These are phyloP conservation scores for Nesidiocoris tenuis DNA, from an alignment of 2,888 invertebrate genomes.

Conservation along the genomic window DNA sequence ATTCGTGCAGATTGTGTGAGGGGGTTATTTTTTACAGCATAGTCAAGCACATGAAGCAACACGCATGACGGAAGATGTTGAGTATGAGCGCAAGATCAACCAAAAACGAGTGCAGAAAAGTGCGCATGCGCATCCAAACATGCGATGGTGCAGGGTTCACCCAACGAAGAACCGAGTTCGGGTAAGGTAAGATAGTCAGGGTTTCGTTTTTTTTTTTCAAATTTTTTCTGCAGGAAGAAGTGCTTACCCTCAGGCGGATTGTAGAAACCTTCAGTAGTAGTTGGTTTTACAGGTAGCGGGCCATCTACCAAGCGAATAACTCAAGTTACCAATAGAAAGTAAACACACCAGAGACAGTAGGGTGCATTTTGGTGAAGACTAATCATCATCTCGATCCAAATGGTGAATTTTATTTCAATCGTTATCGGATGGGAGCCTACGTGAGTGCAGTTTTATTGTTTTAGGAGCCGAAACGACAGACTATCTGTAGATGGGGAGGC, in stretches of 20 bases:
- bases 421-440: too few relatives aligned
- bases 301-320: constrained; percentile 49
- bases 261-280: constrained; percentile 42
- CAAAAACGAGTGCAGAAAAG: neutral
- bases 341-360: constrained; percentile 45
- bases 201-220: constrained; percentile 4
- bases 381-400: too few relatives aligned
- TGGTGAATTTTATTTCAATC: too few relatives aligned
- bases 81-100: neutral
- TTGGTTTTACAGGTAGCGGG: constrained; percentile 41
- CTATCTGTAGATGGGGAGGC: too few relatives aligned
- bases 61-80: neutral
- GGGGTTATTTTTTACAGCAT: constrained; percentile 1
- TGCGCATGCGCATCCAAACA: neutral
- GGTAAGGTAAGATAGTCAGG: neutral
- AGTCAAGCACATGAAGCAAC: neutral
- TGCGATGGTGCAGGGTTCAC: neutral
- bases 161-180: neutral
- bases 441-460: too few relatives aligned
- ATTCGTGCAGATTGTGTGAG: constrained; percentile 22
- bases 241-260: constrained; percentile 49
- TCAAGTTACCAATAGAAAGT: constrained; percentile 46
- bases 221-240: constrained; percentile 29
- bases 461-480: too few relatives aligned
- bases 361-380: constrained; percentile 36